Evolutionary conservation across 1,140 invertebrate genomes (phyloP).

Genomic region (Heliconius congener): DNA sequence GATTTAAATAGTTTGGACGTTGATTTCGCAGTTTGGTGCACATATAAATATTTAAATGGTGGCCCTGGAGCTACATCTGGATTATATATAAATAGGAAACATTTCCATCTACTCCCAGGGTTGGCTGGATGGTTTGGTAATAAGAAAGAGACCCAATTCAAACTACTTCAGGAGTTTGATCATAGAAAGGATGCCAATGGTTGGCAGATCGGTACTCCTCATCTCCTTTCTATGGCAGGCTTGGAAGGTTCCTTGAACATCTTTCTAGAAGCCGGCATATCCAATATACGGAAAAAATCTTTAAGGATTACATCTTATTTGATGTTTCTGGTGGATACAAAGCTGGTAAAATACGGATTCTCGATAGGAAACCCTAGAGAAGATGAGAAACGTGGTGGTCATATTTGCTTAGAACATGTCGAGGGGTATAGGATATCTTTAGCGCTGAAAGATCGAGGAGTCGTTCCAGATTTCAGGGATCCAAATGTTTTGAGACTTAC

Average conservation of each 20-base stretch:
- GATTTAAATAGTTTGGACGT: conserved; percentile 58
- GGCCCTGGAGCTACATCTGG: conserved; percentile 61
- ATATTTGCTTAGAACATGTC: conserved; percentile 63
- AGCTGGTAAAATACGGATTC: conserved; percentile 54
- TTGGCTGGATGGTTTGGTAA: conserved; percentile 71
- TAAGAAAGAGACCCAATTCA: conserved; percentile 60
- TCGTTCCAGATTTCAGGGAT: conserved; percentile 59
- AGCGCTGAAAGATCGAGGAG: conserved; percentile 52
- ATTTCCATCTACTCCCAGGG: conserved; percentile 58
- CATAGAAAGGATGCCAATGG: conserved; percentile 60
- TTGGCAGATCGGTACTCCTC: conserved; percentile 67
- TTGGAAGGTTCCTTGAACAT: conserved; percentile 63
- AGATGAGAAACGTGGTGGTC: conserved; percentile 62
- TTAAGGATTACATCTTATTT: conserved; percentile 64
- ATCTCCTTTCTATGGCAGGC: conserved; percentile 57
- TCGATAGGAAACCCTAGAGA: conserved; percentile 56
- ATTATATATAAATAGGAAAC: conserved; percentile 66
- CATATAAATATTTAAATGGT: conserved; percentile 72
- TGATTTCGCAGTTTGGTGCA: conserved; percentile 73
- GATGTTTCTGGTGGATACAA: conserved; percentile 66
- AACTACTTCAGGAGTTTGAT: conserved; percentile 63
- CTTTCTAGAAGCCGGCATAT: conserved; percentile 58
- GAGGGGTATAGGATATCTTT: conserved; percentile 66
- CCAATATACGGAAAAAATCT: conserved; percentile 62
- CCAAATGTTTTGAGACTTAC: conserved; percentile 64